These are phyloP conservation scores for Camptogramma bilineatum DNA, from an alignment of 2,888 invertebrate genomes.

Conservation along the genomic window DNA sequence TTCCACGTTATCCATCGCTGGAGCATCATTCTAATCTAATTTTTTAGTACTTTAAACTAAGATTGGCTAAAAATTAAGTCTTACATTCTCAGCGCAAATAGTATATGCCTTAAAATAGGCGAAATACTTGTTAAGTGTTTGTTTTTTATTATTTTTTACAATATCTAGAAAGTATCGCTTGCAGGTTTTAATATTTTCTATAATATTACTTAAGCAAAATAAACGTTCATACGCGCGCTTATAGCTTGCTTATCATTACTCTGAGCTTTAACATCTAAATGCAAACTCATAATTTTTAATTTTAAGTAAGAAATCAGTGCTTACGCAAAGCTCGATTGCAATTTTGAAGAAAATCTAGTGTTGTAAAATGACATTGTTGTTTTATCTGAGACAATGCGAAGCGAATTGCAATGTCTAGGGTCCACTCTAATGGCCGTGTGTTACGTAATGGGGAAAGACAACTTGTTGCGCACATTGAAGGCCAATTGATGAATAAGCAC, in stretches of 20 bases:
- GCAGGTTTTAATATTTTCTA: too few species aligned
- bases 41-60: too few species aligned
- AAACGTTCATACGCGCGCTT: neutral
- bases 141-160: too few species aligned
- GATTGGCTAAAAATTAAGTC: too few species aligned
- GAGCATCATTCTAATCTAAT: neutral
- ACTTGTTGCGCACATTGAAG: neutral
- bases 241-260: conserved; percentile 17
- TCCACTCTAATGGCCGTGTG: neutral
- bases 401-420: neutral
- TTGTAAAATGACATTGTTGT: neutral
- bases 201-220: neutral
- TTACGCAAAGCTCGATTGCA: conserved; percentile 3
- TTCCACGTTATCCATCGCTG: neutral
- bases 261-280: conserved; percentile 9
- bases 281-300: conserved; percentile 7
- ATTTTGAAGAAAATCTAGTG: conserved; percentile 13
- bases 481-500: conserved; percentile 2
- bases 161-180: too few species aligned
- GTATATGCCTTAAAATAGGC: too few species aligned
- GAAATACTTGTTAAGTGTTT: too few species aligned
- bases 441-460: neutral
- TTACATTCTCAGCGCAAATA: neutral
- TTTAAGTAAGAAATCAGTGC: conserved; percentile 13
- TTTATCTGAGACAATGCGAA: neutral